Evolutionary conservation across 2,797 vertebrate genomes (phyloP).

Genomic region (Esox lucius): DNA sequence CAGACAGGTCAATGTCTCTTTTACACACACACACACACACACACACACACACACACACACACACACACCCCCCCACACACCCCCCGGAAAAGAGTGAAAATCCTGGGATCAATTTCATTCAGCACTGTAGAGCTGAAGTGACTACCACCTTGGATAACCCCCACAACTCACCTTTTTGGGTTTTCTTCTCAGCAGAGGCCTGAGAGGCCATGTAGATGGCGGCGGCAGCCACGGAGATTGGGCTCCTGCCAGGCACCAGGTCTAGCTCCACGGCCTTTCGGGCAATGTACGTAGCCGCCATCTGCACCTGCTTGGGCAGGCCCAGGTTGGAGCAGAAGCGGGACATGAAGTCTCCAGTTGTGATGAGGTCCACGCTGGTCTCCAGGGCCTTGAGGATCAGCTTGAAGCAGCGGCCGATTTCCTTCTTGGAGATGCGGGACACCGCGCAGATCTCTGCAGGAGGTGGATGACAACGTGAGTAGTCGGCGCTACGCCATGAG

Average conservation of each 20-base stretch:
- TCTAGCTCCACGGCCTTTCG: constrained; percentile 95
- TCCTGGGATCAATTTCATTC: too few relatives aligned
- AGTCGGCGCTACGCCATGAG: background rate
- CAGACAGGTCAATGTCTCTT: too few relatives aligned
- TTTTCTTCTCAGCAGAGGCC: constrained; percentile 96
- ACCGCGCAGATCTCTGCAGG: constrained; percentile 94
- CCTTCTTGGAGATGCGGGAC: constrained; percentile 98
- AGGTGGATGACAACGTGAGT: background rate
- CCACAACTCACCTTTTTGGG: constrained; percentile 87
- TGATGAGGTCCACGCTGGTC: constrained; percentile 98
- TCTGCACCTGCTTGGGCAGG: constrained; percentile 96
- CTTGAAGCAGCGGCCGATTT: constrained; percentile 97
- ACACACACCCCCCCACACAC: too few relatives aligned
- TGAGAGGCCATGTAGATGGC: constrained; percentile 99
- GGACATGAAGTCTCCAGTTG: constrained; percentile 98
- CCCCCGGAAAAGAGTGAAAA: too few relatives aligned
- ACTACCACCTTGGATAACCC: background rate
- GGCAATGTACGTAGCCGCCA: constrained; percentile 96
- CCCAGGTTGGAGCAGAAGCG: constrained; percentile 93
- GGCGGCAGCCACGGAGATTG: constrained; percentile 96
- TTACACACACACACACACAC: too few relatives aligned
- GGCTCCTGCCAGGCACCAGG: constrained; percentile 95
- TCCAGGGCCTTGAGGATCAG: constrained; percentile 93
- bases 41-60: too few relatives aligned
- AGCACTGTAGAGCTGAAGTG: background rate